These are phyloP conservation scores for Paelopatides confundens DNA, from an alignment of 53 echinoderm and acorn worm species.

Conservation along the genomic window DNA sequence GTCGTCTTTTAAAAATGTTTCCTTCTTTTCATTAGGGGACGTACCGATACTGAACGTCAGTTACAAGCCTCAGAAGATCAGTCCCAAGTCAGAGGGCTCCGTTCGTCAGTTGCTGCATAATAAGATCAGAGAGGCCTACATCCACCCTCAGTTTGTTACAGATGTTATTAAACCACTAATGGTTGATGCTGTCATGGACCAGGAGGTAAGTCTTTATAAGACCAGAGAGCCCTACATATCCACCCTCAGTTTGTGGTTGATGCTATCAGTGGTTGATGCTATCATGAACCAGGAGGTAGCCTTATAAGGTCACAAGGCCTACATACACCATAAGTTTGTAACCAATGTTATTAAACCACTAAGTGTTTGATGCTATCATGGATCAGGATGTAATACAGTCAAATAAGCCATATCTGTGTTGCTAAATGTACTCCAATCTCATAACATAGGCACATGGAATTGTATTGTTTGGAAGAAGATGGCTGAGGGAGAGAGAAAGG, in stretches of 20 bases:
- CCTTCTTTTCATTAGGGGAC: conserved; percentile 39
- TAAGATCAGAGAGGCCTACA: conserved; percentile 95
- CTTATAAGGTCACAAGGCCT: too few relatives aligned
- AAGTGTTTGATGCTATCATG: too few relatives aligned
- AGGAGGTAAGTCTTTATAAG: conserved; percentile 98
- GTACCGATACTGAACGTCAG: conserved; percentile 94
- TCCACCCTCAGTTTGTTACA: conserved; percentile 94
- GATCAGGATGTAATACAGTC: too few relatives aligned
- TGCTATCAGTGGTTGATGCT: conserved; percentile 85
- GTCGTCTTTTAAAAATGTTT: neutral
- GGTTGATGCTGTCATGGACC: conserved; percentile 89
- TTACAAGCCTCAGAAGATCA: conserved; percentile 99
- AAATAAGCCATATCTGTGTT: too few relatives aligned
- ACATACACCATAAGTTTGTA: too few relatives aligned
- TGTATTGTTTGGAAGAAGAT: too few relatives aligned
- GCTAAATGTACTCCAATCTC: too few relatives aligned
- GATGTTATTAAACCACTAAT: conserved; percentile 93
- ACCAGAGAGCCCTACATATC: conserved; percentile 93
- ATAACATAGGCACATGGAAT: too few relatives aligned
- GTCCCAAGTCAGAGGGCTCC: conserved; percentile 87
- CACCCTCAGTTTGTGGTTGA: conserved; percentile 96
- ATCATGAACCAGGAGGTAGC: conserved; percentile 96
- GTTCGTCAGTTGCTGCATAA: conserved; percentile 82
- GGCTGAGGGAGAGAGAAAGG: too few relatives aligned
- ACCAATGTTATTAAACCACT: too few relatives aligned